Evolutionary conservation across 2,888 invertebrate genomes (phyloP), one percentile per base, ranked within the genome.

Genomic region (Tenthredo distinguenda): DNA sequence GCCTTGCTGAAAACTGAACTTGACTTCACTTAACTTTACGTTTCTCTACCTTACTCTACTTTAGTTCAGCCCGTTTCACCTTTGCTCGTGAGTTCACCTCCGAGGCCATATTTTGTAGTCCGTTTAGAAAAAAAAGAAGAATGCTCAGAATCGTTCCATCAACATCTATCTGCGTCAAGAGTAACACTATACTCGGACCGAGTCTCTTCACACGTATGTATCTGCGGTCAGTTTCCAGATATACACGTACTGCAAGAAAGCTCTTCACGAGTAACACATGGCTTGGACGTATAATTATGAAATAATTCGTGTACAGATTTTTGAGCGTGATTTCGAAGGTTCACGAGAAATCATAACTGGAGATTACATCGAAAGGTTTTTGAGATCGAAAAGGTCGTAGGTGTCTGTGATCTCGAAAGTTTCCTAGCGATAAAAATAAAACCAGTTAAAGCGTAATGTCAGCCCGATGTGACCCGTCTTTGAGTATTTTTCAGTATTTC

Each of bases 401-500:
- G 34, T 68, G 34, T 34, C 18, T 68, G 34, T 18, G 34, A 34
- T 15, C 68, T 6, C 2, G 7, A 18, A 34, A 5, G 68, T 68
- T 7, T 12, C 34, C 7, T 4, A 34, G 34, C 34, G 34, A 68
- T 34, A 18, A 34, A 18, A 34, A 12, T 0, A 9, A 68, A 34
- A 18, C 31, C 12, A 26, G 68, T 68, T 18, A 34, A 31, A 18
- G 5, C 5, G 34, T 34, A 34, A 34, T 68, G 34, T 68, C 34
- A 34, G 15, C 34, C 34, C 26, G 68, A 68, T 68, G 68, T 68
- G 34, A 34, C 34, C 68, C 40, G 72, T 72, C 43, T 72, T 40
- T 21, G 40, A 72, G 72, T 10, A 72, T 72, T 72, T 72, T 43
- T n/a, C 43, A 43, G n/a, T 72, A 72, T 72, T 72, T 72, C 72